A percentile compares a stretch with the other conserved stretches of the same genome.
These are phyloP conservation scores for Temnothorax ravouxi DNA, from an alignment of 2,888 invertebrate species.

Conservation along the genomic window DNA sequence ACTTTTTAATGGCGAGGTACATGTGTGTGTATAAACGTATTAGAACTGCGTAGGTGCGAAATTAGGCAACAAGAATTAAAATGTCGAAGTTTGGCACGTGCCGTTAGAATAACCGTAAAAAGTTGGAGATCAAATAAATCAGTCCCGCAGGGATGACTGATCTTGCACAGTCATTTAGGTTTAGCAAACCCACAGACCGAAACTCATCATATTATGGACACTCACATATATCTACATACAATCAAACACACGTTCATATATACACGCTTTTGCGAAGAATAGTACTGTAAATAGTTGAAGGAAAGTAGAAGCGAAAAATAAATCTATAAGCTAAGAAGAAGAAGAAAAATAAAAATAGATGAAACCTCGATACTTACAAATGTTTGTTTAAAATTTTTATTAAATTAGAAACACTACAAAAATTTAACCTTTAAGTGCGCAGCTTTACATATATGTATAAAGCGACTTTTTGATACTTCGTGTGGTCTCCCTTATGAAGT, in stretches of 20 bases:
- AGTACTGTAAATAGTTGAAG: neutral
- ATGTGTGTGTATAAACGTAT: neutral
- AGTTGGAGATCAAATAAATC: conserved; percentile 18
- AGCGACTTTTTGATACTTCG: too few species aligned
- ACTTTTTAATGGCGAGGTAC: neutral
- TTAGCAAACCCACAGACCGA: neutral
- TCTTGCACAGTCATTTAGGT: neutral
- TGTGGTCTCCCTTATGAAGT: too few species aligned
- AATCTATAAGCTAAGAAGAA: neutral
- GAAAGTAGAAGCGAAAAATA: neutral
- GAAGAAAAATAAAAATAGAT: neutral
- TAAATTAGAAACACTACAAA: neutral
- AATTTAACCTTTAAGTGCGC: neutral
- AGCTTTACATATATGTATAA: too few species aligned
- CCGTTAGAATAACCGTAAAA: conserved; percentile 12
- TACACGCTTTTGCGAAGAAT: neutral
- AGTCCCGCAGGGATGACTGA: neutral
- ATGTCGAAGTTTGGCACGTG: conserved; percentile 6
- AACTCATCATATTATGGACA: neutral
- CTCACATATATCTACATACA: neutral
- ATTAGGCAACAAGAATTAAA: neutral
- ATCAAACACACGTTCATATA: neutral
- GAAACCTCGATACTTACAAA: neutral
- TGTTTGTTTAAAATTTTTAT: neutral
- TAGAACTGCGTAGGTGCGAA: neutral